A percentile compares a stretch with the other conserved stretches of the same genome.
These are phyloP conservation scores for Macrosteles quadrilineatus DNA, from an alignment of 1,140 invertebrate genomes.

Conservation along the genomic window DNA sequence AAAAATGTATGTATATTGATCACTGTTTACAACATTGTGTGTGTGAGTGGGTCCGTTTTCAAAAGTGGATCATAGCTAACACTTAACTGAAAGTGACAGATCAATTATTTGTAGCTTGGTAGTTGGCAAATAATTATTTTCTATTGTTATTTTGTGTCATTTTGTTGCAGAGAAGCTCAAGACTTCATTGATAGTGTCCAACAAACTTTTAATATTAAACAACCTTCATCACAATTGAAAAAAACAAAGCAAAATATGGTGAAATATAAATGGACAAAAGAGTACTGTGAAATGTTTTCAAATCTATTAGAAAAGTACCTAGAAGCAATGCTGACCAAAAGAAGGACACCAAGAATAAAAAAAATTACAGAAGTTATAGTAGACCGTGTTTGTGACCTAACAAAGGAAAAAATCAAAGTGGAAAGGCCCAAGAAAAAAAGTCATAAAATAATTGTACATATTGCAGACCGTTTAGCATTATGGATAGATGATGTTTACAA, in stretches of 20 bases:
- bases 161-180: conserved; percentile 32
- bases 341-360: conserved; percentile 22
- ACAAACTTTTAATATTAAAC: conserved; percentile 15
- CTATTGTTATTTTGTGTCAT: too few relatives aligned
- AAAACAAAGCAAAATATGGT: neutral
- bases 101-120: too few relatives aligned
- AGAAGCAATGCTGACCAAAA: conserved; percentile 22
- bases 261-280: conserved; percentile 29
- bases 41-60: too few relatives aligned
- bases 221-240: neutral
- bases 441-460: conserved; percentile 32
- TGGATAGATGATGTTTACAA: conserved; percentile 31
- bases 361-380: conserved; percentile 32
- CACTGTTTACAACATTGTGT: too few relatives aligned
- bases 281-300: conserved; percentile 30
- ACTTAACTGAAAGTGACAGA: too few relatives aligned
- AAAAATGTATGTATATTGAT: too few relatives aligned
- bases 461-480: conserved; percentile 28
- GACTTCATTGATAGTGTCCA: conserved; percentile 25
- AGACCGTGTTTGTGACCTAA: conserved; percentile 24
- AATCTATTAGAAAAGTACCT: conserved; percentile 33
- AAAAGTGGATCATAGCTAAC: too few relatives aligned
- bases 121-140: too few relatives aligned
- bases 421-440: conserved; percentile 28
- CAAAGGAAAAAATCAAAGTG: conserved; percentile 27